phyloP scores from a whole-genome alignment of 2,888 invertebrate genomes.

The Catocala nupta region DNA sequence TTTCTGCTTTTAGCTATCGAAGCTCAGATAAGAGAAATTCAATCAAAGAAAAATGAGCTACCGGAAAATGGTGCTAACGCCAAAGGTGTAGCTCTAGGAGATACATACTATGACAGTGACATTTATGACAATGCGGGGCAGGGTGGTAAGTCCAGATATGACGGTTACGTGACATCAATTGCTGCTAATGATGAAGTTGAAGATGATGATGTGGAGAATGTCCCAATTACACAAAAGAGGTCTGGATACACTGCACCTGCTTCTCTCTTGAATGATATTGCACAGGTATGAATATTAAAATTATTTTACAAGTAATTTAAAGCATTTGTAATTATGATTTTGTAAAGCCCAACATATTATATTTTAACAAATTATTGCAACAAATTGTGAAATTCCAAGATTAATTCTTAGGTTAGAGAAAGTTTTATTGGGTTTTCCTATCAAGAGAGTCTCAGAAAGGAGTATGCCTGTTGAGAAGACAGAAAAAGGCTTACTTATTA shows the following conservation, averaged over 20 bases:
- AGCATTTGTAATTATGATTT: no score
- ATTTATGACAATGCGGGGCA: slow-evolving; percentile 93
- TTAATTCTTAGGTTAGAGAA: no score
- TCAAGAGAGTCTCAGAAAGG: no score
- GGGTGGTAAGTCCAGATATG: slow-evolving; percentile 92
- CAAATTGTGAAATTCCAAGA: no score
- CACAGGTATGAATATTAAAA: slow-evolving; percentile 88
- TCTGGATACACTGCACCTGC: slow-evolving; percentile 95
- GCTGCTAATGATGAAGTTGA: slow-evolving; percentile 98
- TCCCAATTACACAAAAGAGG: slow-evolving; percentile 91
- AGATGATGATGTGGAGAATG: slow-evolving; percentile 96
- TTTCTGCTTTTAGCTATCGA: slow-evolving; percentile 93
- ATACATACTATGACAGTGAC: slow-evolving; percentile 96
- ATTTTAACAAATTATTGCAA: no score
- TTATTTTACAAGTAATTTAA: no score
- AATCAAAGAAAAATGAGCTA: slow-evolving; percentile 94
- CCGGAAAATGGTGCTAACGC: slow-evolving; percentile 89
- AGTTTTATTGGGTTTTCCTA: no score
- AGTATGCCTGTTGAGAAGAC: no score
- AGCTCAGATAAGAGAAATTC: slow-evolving; percentile 96
- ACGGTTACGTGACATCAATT: slow-evolving; percentile 98
- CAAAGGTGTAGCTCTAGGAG: slow-evolving; percentile 95
- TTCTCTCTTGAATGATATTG: slow-evolving; percentile 95
- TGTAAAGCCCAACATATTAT: no score
- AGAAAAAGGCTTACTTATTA: no score